Percentiles rank a stretch among this genome's conserved stretches.
Evolutionary conservation across 2,113 vertebrate genomes (phyloP).

Genomic region (Zingel zingel): DNA sequence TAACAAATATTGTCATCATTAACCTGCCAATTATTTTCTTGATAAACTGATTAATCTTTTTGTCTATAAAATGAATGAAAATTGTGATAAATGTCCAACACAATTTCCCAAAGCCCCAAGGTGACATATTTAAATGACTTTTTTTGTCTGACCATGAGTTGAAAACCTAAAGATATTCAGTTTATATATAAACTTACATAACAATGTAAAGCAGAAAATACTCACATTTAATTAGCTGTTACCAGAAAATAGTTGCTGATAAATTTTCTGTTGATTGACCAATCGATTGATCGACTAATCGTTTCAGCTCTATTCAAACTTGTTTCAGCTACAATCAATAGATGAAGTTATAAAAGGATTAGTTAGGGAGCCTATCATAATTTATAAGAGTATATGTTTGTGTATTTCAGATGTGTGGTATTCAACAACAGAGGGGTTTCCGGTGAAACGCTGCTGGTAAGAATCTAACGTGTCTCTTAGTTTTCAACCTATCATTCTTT

Average conservation of each 20-base stretch:
- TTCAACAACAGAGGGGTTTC: conserved; percentile 90
- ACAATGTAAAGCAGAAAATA: neutral
- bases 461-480: conserved; percentile 47
- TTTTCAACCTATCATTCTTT: neutral
- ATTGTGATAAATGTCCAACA: no score
- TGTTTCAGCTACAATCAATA: neutral
- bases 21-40: neutral
- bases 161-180: neutral
- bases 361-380: neutral
- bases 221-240: neutral
- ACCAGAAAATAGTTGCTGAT: neutral
- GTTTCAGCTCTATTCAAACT: neutral
- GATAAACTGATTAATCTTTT: neutral
- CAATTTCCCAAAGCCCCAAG: neutral
- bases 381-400: conserved; percentile 32
- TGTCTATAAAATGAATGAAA: neutral
- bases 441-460: conserved; percentile 96
- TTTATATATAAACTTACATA: neutral
- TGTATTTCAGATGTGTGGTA: conserved; percentile 92
- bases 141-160: no score
- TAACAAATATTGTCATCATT: neutral
- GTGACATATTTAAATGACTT: neutral
- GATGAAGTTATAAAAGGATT: neutral
- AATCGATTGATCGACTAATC: neutral
- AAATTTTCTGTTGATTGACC: neutral